phyloP scores from a whole-genome alignment of 2,113 vertebrate genomes.

The Rana temporaria region DNA sequence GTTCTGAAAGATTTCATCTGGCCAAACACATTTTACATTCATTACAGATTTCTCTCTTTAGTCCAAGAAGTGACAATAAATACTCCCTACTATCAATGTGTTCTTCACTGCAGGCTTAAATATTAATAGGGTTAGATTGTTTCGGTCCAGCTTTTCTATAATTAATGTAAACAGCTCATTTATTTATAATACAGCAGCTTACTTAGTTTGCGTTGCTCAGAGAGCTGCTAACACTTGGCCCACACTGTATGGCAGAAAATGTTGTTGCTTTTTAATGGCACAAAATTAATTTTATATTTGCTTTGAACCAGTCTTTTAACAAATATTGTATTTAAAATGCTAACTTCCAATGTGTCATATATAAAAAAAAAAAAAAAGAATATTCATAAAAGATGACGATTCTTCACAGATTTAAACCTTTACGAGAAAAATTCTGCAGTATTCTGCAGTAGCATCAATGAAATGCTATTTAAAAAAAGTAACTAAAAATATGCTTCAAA shows the following conservation, averaged over 20 bases:
- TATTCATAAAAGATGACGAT: no score
- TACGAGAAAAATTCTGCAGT: no score
- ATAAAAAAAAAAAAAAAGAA: no score
- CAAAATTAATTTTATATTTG: not conserved
- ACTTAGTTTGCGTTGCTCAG: conserved; percentile 1
- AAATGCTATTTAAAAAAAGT: no score
- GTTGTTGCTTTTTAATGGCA: not conserved
- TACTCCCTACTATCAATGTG: conserved; percentile 3
- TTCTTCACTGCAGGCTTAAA: conserved; percentile 28
- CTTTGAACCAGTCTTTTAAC: not conserved
- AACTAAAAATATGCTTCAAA: no score
- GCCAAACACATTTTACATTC: not conserved
- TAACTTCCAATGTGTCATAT: no score
- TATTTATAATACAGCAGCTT: conserved; percentile 38
- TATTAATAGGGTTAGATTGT: conserved; percentile 47
- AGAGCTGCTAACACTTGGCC: not conserved
- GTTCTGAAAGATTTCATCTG: conserved; percentile 1
- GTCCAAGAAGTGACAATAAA: conserved; percentile 7
- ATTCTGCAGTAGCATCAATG: no score
- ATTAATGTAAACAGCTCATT: conserved; percentile 37
- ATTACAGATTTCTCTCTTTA: conserved; percentile 8
- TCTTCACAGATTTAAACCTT: no score
- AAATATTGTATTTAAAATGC: not conserved
- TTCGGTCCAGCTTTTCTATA: conserved; percentile 50
- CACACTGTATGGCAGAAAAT: not conserved